A percentile compares a stretch with the other conserved stretches of the same genome.
Conservation (phyloP, 2,113 vertebrate genomes). For the Tricholaema leucomelas region DNA sequence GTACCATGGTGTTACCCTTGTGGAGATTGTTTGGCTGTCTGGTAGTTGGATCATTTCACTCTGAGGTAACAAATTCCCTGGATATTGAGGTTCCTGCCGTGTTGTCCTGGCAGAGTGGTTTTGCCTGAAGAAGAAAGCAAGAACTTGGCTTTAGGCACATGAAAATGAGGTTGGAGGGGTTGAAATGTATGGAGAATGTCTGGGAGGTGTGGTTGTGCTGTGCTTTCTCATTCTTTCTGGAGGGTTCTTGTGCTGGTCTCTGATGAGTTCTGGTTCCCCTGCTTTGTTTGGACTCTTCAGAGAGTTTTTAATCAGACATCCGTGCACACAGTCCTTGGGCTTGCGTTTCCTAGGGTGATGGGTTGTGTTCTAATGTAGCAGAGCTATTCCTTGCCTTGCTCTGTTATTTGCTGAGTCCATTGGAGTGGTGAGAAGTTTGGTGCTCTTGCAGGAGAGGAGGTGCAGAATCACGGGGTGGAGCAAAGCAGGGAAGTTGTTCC, state of each 20-base stretch:
- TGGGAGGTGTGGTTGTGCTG: neutral
- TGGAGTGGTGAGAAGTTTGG: no score
- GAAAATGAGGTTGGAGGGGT: neutral
- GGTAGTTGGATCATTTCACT: no score
- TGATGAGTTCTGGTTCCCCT: no score
- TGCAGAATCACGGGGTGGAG: no score
- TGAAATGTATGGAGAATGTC: neutral
- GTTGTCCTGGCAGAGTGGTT: neutral
- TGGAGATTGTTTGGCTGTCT: neutral
- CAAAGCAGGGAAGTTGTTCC: neutral
- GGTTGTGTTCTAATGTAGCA: neutral
- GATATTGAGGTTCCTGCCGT: neutral
- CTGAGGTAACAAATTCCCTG: no score
- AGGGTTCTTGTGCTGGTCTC: neutral
- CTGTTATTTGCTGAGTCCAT: neutral
- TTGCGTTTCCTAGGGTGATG: no score
- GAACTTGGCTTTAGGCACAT: neutral
- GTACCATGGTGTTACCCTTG: accelerated
- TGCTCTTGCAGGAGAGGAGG: no score
- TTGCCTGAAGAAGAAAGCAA: neutral
- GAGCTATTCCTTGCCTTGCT: neutral
- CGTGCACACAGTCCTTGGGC: no score
- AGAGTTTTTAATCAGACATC: no score
- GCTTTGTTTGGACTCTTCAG: no score
- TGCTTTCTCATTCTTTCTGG: neutral